Evolutionary conservation across 2,797 vertebrate genomes (phyloP).

Genomic region (Eospalax fontanierii): DNA sequence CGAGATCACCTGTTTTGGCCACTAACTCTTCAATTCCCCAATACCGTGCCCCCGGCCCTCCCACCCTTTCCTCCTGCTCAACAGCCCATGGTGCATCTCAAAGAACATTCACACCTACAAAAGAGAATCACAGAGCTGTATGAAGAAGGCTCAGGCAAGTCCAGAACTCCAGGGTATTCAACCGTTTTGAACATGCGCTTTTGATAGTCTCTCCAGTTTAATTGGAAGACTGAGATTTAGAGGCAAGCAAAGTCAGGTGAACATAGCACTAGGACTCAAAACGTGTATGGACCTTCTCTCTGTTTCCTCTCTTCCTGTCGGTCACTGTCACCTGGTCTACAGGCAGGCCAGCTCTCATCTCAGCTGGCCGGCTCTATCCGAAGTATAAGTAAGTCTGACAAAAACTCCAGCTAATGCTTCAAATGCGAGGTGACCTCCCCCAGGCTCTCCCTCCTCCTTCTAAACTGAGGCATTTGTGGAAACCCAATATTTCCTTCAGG

Average conservation of each 20-base stretch:
- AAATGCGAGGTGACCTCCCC: slow-evolving; percentile 83
- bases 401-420: slow-evolving; percentile 89
- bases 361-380: slow-evolving; percentile 80
- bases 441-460: slow-evolving; percentile 80
- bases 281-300: slow-evolving; percentile 83
- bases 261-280: slow-evolving; percentile 83
- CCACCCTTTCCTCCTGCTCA: slow-evolving; percentile 85
- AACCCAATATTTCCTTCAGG: slow-evolving; percentile 86
- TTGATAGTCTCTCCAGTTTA: slow-evolving; percentile 83
- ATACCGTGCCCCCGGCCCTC: slow-evolving; percentile 83
- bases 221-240: slow-evolving; percentile 87
- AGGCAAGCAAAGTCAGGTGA: slow-evolving; percentile 86
- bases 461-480: slow-evolving; percentile 87
- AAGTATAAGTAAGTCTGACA: slow-evolving; percentile 85
- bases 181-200: slow-evolving; percentile 75
- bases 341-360: slow-evolving; percentile 86
- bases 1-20: slow-evolving; percentile 81
- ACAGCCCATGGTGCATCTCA: slow-evolving; percentile 83
- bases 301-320: slow-evolving; percentile 88
- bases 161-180: slow-evolving; percentile 76
- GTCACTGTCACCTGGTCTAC: slow-evolving; percentile 87
- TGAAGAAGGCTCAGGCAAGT: slow-evolving; percentile 83
- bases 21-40: slow-evolving; percentile 83
- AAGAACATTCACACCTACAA: slow-evolving; percentile 84
- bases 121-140: slow-evolving; percentile 85